Conservation (phyloP, 23 tunicate species). For the Trididemnum nubilum region DNA sequence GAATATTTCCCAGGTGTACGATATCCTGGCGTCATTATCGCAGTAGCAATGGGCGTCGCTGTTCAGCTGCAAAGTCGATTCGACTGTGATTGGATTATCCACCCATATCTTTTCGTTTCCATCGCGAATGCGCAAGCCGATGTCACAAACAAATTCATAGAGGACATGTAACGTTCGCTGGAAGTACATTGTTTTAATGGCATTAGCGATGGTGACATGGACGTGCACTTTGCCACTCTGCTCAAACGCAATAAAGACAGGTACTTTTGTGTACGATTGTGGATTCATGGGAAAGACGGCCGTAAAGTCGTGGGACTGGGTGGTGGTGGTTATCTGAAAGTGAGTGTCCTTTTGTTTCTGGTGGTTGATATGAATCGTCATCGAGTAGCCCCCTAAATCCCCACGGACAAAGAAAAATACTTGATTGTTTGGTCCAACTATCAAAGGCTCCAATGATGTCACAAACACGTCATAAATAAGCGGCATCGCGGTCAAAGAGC, state of each 20-base stretch:
- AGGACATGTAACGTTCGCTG: not conserved
- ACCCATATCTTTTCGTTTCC: not conserved
- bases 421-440: not conserved
- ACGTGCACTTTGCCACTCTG: not conserved
- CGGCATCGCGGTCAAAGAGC: not conserved
- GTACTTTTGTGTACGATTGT: not conserved
- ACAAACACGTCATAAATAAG: slow-evolving; percentile 6
- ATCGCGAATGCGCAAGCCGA: not conserved
- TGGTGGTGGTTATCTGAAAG: not conserved
- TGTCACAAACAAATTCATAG: not conserved
- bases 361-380: not conserved
- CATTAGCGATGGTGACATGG: not conserved
- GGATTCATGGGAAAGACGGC: not conserved
- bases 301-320: not conserved
- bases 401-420: not conserved
- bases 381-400: not conserved
- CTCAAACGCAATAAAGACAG: not conserved
- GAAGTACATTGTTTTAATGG: not conserved
- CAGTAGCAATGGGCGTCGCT: not conserved
- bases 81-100: not conserved
- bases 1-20: not conserved
- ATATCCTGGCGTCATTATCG: not conserved
- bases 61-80: not conserved
- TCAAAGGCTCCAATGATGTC: not conserved
- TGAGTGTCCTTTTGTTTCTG: not conserved